These are phyloP conservation scores for Halesus radiatus DNA, from an alignment of 1,140 invertebrate genomes.

Conservation along the genomic window DNA sequence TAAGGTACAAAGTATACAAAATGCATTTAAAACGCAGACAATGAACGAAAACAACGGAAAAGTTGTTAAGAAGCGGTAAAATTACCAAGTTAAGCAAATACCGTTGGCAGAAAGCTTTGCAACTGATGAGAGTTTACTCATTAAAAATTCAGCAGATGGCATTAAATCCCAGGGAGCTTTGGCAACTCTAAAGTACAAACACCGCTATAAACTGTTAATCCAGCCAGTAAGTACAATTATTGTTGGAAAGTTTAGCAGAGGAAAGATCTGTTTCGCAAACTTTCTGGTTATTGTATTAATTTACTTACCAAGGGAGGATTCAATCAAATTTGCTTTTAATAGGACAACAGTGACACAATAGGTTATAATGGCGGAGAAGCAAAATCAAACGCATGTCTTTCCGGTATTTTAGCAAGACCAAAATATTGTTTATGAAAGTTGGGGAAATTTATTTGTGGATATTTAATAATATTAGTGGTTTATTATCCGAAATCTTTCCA, in stretches of 20 bases:
- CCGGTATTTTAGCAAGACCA: not conserved
- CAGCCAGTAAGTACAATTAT: constrained; percentile 36
- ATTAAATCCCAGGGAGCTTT: constrained; percentile 36
- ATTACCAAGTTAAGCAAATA: constrained; percentile 27
- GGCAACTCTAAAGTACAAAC: constrained; percentile 30
- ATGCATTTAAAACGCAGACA: constrained; percentile 21
- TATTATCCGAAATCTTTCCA: too few relatives aligned
- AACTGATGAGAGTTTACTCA: constrained; percentile 38
- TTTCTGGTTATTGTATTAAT: constrained; percentile 30
- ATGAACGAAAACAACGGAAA: not conserved
- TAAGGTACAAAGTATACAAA: not conserved
- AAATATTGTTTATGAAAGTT: not conserved
- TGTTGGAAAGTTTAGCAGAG: constrained; percentile 31
- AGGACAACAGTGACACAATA: not conserved
- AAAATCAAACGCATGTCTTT: not conserved
- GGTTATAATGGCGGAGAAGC: not conserved
- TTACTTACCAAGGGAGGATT: constrained; percentile 11
- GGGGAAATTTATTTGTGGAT: too few relatives aligned
- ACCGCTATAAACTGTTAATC: constrained; percentile 44
- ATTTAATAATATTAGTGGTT: too few relatives aligned
- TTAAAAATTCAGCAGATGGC: constrained; percentile 45
- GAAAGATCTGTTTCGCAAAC: constrained; percentile 29
- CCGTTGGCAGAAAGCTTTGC: constrained; percentile 28
- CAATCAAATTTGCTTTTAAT: constrained; percentile 37
- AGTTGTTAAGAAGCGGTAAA: constrained; percentile 32